These are phyloP conservation scores for Heliconius hewitsoni DNA, from an alignment of 1,140 invertebrate species.

Conservation along the genomic window DNA sequence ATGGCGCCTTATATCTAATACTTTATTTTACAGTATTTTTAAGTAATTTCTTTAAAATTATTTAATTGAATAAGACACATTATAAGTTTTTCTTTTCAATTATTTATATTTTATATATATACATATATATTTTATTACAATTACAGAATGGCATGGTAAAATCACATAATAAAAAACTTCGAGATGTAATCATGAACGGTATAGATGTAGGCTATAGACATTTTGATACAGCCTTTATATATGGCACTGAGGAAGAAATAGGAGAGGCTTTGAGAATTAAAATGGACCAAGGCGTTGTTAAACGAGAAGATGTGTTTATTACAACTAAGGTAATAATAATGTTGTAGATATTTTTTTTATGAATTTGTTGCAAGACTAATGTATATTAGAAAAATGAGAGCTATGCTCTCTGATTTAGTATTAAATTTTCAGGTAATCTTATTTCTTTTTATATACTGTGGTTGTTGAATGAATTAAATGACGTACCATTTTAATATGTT, in stretches of 20 bases:
- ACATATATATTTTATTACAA: constrained; percentile 1
- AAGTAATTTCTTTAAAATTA: too few species aligned
- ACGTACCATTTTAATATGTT: constrained; percentile 28
- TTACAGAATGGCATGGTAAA: constrained; percentile 51
- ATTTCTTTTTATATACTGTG: too few species aligned
- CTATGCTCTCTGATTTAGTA: too few species aligned
- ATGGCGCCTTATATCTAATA: background rate
- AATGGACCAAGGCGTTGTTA: constrained; percentile 86
- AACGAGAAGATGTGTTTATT: constrained; percentile 86
- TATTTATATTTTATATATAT: too few species aligned
- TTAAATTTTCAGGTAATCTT: too few species aligned
- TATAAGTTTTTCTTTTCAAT: too few species aligned
- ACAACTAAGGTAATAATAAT: constrained; percentile 82
- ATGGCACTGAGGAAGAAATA: constrained; percentile 92
- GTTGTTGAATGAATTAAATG: background rate
- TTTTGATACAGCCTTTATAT: constrained; percentile 86
- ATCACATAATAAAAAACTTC: constrained; percentile 70
- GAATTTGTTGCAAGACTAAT: too few species aligned
- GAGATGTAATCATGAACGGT: constrained; percentile 84
- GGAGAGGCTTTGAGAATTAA: constrained; percentile 88
- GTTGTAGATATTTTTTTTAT: too few species aligned
- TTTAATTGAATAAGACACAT: too few species aligned
- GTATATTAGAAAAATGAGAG: too few species aligned
- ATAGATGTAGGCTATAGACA: constrained; percentile 87
- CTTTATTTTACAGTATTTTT: too few species aligned